phyloP scores from a whole-genome alignment of 2,113 vertebrate species.

The Tragelaphus buxtoni region DNA sequence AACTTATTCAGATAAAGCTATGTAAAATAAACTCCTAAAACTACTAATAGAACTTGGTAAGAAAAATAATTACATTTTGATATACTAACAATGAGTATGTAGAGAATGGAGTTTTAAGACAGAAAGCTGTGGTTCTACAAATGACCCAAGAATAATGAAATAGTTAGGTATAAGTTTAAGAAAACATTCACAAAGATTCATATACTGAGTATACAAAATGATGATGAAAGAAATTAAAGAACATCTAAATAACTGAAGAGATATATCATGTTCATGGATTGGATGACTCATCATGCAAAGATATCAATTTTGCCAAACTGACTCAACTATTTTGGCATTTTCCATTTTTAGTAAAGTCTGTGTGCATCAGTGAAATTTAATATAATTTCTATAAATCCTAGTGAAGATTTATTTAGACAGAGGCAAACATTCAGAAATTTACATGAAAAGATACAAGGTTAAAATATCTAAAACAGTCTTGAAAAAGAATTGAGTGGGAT shows the following conservation, averaged over 20 bases:
- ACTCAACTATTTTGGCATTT: neutral
- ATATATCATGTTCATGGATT: neutral
- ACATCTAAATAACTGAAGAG: neutral
- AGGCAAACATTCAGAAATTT: neutral
- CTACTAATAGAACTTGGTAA: neutral
- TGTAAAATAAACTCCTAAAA: neutral
- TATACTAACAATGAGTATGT: neutral
- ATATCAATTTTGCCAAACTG: neutral
- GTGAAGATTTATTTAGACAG: neutral
- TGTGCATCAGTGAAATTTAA: neutral
- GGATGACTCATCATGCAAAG: neutral
- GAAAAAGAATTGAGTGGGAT: neutral
- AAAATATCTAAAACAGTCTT: neutral
- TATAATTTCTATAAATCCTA: neutral
- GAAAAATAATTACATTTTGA: neutral
- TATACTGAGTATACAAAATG: neutral
- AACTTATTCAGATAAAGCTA: neutral
- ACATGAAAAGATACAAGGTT: neutral
- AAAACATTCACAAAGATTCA: neutral
- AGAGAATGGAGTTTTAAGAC: neutral
- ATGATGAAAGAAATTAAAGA: neutral
- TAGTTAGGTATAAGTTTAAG: neutral
- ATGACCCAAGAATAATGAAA: neutral
- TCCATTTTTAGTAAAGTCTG: neutral
- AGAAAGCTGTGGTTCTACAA: neutral